A percentile compares a stretch with the other conserved stretches of the same genome.
Evolutionary conservation across 2,888 invertebrate genomes (phyloP).

Genomic region (Torymus tubicola): DNA sequence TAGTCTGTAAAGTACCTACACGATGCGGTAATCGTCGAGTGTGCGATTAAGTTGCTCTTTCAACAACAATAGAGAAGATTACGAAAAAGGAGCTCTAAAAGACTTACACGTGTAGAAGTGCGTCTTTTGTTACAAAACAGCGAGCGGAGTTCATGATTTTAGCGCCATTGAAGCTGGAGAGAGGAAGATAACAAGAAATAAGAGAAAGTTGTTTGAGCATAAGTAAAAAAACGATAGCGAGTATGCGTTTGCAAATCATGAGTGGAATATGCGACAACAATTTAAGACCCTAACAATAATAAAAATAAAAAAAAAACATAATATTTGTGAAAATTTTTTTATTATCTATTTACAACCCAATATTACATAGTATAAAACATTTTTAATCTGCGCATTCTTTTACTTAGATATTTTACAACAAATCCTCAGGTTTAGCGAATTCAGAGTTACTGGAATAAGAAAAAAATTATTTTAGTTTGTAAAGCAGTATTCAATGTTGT

Average conservation of each 20-base stretch:
- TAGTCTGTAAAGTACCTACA: constrained; percentile 56
- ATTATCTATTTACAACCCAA: constrained; percentile 51
- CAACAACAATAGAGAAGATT: constrained; percentile 48
- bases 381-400: neutral
- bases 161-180: constrained; percentile 63
- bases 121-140: constrained; percentile 65
- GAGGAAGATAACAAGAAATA: constrained; percentile 59
- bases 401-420: constrained; percentile 53
- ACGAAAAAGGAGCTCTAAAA: constrained; percentile 40
- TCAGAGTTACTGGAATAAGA: constrained; percentile 79
- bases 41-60: constrained; percentile 41
- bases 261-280: constrained; percentile 58
- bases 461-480: constrained; percentile 37
- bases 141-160: constrained; percentile 65
- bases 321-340: constrained; percentile 23
- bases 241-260: constrained; percentile 54
- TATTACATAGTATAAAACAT: constrained; percentile 40
- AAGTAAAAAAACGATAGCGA: constrained; percentile 59
- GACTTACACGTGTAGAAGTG: constrained; percentile 36
- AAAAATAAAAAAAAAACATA: constrained; percentile 60
- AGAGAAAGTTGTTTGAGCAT: constrained; percentile 55
- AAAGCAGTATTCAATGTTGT: neutral
- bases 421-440: constrained; percentile 78
- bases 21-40: constrained; percentile 34
- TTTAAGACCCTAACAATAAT: constrained; percentile 64